Evolutionary conservation across 2,113 vertebrate genomes (phyloP), one percentile per base, ranked within the genome.

Genomic region (Nibea albiflora): DNA sequence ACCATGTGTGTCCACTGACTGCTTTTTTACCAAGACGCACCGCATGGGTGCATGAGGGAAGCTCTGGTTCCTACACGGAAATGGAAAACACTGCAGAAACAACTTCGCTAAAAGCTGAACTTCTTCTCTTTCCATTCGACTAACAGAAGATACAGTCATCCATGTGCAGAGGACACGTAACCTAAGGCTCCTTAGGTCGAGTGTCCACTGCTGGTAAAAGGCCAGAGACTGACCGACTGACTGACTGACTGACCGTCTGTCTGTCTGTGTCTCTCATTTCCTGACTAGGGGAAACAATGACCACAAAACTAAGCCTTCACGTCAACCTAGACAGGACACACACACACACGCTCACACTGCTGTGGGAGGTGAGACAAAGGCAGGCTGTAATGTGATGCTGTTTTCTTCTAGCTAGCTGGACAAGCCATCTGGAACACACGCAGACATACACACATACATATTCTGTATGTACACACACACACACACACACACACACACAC

Each of bases 341-440:
- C 62, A 42, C 74, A 58, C 76, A 52, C 64, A 67, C 71, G 66
- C 53, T 71, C 24, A 72, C 84, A 50, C 54, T 47, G 75, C 85
- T 78, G 82, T 68, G 83, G 76, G 87, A 90, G 88, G 88, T 70
- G 71, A 92, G 69, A 94, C 91, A 93, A 92, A 89, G 76, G 82
- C 72, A 73, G 64, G 74, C 67, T 91, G 93, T 90, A 94, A 94
- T 15, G 46, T 90, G 93, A 94, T 74, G 78, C 93, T 75, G 76
- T 31, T 72, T 77, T 76, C 52, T 73, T 60, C 68, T 11, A 61
- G 73, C 50, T 78, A 64, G 74, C 79, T 52, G 64, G 82, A 85
- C 80, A 39, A 85, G 86, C 89, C 90, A 92, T 87, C 92, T 93
- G 90, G 85, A 92, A 86, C 86, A 73, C 65, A 80, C 81, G 82